Base-by-base conservation (phyloP, 2,888 invertebrate genomes). In the Abrostola tripartita region DNA sequence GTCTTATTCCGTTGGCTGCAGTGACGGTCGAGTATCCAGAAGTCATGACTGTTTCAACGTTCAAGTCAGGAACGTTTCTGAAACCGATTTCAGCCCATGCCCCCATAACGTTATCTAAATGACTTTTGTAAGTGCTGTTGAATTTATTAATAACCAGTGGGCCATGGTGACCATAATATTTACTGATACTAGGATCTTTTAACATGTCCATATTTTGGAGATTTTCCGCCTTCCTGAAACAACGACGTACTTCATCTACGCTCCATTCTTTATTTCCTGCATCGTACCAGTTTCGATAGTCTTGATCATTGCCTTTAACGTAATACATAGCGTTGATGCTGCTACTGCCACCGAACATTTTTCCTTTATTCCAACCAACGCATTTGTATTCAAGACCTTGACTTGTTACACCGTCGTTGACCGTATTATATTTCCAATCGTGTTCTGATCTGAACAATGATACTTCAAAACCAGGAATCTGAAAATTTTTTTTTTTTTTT, bases 391-490 rank as follows among this genome's bases (percentile, higher is more conserved):
- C 77, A 42, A 89, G 90, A 95, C 97, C 97, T 79, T 97, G 90
- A 85, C 97, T 97, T 0, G 96, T 95, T 53, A 94, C 95, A 35
- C 96, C 96, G 83, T 97, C 96, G 0, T 97, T 97, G 80, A 97
- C 97, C 0, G 97, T 97, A 85, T 96, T 96, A 88, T 98, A 98
- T 83, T 97, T 96, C 98, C 98, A 98, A 85, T 98, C 98, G 59
- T 97, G 88, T 80, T 81, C 51, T 5, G 84, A 92, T 79, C 96
- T 52, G 51, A 53, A 78, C 11, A 88, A 41, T 0, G 55, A 24
- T 37, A 12, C 37, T 47, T 57, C 69, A 12, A 85, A 54, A 5
- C 61, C 65, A 5, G 88, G 87, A 59, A 88, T 76, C 87, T 88
- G 65, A 14, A 76, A 76, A n/a, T n/a, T n/a, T n/a, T n/a, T n/a